These are phyloP conservation scores for Stenichneumon culpator DNA, from an alignment of 2,888 invertebrate genomes.

Conservation along the genomic window DNA sequence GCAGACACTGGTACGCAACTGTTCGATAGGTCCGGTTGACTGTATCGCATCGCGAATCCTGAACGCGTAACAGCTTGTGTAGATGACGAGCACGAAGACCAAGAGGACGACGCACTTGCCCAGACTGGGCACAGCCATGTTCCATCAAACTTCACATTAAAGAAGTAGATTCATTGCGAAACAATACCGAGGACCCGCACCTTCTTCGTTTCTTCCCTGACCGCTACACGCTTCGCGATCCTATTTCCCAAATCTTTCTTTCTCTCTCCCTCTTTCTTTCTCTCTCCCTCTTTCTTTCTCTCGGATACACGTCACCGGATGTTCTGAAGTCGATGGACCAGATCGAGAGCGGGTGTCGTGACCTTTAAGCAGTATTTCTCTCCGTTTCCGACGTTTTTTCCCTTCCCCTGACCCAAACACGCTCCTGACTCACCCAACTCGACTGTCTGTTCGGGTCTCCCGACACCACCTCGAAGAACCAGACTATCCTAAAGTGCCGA, in stretches of 20 bases:
- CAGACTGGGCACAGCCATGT: constrained; percentile 80
- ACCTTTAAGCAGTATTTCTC: background rate
- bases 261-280: background rate
- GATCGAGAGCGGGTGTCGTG: background rate
- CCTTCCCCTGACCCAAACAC: constrained; percentile 9
- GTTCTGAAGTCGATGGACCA: constrained; percentile 4
- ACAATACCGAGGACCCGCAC: constrained; percentile 5
- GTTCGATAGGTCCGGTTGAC: constrained; percentile 54
- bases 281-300: too few relatives aligned
- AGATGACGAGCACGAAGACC: constrained; percentile 76
- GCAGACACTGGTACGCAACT: constrained; percentile 37
- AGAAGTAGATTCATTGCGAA: constrained; percentile 41
- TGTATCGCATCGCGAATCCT: constrained; percentile 78
- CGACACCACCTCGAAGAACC: constrained; percentile 32
- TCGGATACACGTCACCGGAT: background rate
- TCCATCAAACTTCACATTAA: constrained; percentile 78
- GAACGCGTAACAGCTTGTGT: constrained; percentile 79
- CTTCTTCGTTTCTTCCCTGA: constrained; percentile 5
- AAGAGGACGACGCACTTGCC: constrained; percentile 77
- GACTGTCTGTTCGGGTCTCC: constrained; percentile 17
- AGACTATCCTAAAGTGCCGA: constrained; percentile 39
- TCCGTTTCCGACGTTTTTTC: background rate
- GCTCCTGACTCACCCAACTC: constrained; percentile 32
- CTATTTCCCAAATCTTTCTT: background rate
- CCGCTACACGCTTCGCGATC: background rate